Evolutionary conservation across 2,113 vertebrate genomes (phyloP).

Genomic region (Syrmaticus mikado): DNA sequence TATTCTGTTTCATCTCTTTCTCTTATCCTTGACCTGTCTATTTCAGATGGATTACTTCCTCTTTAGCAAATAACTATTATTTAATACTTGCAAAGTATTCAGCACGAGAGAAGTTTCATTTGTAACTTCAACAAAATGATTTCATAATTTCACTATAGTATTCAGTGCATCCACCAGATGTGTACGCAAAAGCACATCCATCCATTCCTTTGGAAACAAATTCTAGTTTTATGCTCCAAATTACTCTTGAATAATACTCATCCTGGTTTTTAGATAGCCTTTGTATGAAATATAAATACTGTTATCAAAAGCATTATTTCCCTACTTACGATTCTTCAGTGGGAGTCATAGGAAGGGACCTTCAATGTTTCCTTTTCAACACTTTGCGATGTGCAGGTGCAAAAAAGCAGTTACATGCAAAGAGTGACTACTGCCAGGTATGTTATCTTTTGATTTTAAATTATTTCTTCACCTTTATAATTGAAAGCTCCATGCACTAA

Average conservation of each 20-base stretch:
- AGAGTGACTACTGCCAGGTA: neutral
- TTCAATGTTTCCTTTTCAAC: neutral
- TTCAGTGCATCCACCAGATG: neutral
- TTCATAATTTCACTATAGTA: neutral
- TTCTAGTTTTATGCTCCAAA: neutral
- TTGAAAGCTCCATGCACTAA: neutral
- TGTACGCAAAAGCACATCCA: neutral
- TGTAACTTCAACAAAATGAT: neutral
- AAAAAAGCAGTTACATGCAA: neutral
- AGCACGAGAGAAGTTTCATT: neutral
- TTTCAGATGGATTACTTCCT: neutral
- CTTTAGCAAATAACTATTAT: neutral
- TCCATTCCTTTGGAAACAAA: neutral
- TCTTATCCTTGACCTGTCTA: neutral
- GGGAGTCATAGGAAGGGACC: neutral
- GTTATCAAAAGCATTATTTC: neutral
- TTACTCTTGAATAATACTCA: neutral
- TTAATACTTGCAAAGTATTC: neutral
- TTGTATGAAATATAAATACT: neutral
- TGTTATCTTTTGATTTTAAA: neutral
- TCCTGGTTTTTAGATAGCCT: neutral
- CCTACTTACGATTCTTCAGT: neutral
- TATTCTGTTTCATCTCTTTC: neutral
- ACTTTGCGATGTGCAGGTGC: neutral
- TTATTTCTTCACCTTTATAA: neutral